Base-by-base conservation (phyloP, 37 sponge, comb jelly and placozoan genomes). In the Haliclona indistincta region DNA sequence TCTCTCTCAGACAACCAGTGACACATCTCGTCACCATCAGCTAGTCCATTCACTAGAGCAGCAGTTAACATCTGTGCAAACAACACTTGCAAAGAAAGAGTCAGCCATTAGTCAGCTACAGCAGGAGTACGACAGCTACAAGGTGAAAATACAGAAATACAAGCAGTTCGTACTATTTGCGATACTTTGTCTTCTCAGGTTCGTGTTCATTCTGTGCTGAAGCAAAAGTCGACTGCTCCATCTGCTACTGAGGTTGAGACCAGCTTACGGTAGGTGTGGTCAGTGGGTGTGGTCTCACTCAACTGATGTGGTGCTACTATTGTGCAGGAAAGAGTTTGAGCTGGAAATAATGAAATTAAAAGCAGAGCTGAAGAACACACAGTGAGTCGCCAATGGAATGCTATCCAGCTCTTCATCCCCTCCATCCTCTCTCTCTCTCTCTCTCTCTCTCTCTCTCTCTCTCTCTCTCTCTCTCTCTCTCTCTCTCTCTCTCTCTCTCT, bases 181-280 rank as follows among this genome's bases (percentile, higher is more conserved):
- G 10, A 20, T 61, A 10, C 33, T 30, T 20, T 28, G 26, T 55
- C 25, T 23, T 13, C 38, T 19, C 63, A 94, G 94, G 90, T 94
- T 26, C 63, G 95, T 35, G 95, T 87, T n/a, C 95, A 94, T 37
- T 91, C 88, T 94, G 95, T 94, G 11, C 56, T 94, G 70, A 94
- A 94, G 78, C 88, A 87, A 75, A 81, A 83, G 78, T 65, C 79
- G 8, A 55, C 44, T 64, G 79, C 61, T 15, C 85, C 84, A 40
- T 45, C 47, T 30, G 25, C 64, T 7, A 68, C 63, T 53, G 83
- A 85, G n/a, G 42, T 77, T 25, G 81, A 53, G 38, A 65, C 20
- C 6, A 88, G 81, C 37, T 26, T 86, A 19, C 70, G 76, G 91
- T 80, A 45, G 36, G 79, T 74, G 63, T 62, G 42, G 41, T 29